These are phyloP conservation scores for Symphodus melops DNA, from an alignment of 2,113 vertebrate species.

Conservation along the genomic window DNA sequence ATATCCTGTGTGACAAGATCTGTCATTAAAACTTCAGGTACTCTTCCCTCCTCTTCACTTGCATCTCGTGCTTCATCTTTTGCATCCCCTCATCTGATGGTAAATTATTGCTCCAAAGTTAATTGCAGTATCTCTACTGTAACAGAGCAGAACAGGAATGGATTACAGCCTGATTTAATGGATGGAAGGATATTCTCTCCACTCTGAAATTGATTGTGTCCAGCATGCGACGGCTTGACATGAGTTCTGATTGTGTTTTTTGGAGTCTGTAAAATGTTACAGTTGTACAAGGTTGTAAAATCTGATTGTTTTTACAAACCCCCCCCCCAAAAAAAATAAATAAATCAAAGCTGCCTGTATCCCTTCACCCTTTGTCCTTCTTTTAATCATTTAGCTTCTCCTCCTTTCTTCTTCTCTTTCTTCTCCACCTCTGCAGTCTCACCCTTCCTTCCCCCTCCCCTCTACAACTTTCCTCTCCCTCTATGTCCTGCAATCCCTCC, in stretches of 20 bases:
- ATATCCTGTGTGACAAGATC: neutral
- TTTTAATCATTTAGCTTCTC: neutral
- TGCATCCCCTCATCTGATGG: neutral
- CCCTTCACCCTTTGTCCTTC: too few species aligned
- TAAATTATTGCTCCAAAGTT: slow-evolving; percentile 60
- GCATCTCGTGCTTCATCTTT: neutral
- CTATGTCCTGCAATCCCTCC: slow-evolving; percentile 52
- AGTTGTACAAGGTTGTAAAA: neutral
- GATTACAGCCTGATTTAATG: slow-evolving; percentile 62
- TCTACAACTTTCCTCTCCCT: slow-evolving; percentile 57
- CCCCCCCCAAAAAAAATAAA: too few species aligned
- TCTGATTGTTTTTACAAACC: neutral
- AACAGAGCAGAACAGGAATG: slow-evolving; percentile 30
- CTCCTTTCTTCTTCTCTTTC: neutral
- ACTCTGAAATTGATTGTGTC: slow-evolving; percentile 51
- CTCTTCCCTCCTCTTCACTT: too few species aligned
- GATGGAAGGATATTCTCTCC: slow-evolving; percentile 49
- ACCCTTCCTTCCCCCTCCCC: slow-evolving; percentile 16
- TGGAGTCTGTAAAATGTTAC: slow-evolving; percentile 27
- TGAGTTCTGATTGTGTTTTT: slow-evolving; percentile 31
- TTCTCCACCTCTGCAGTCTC: neutral
- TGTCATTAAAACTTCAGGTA: slow-evolving; percentile 1
- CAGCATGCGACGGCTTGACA: slow-evolving; percentile 19
- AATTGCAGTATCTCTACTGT: slow-evolving; percentile 33
- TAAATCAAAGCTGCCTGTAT: too few species aligned